A percentile compares a stretch with the other conserved stretches of the same genome.
Conservation (phyloP, 2,797 vertebrate species). For the Hipposideros larvatus region DNA sequence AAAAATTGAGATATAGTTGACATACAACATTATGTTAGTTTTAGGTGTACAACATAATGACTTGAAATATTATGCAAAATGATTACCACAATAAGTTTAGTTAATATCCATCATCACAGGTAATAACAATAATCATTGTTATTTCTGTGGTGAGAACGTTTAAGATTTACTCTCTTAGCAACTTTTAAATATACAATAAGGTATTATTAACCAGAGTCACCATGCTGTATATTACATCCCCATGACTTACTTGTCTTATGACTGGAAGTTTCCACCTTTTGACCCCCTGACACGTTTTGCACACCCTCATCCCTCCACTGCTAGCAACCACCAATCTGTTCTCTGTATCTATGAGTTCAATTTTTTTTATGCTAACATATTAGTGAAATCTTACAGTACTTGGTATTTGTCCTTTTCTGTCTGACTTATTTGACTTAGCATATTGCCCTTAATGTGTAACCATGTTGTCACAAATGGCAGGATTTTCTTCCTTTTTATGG, state of each 20-base stretch:
- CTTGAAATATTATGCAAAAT: background rate
- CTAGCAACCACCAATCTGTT: background rate
- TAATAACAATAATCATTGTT: background rate
- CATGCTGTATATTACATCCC: background rate
- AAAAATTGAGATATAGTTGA: background rate
- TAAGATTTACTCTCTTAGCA: slow-evolving; percentile 13
- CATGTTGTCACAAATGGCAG: background rate
- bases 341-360: background rate
- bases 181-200: background rate
- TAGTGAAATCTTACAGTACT: background rate
- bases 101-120: background rate
- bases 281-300: background rate
- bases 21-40: background rate
- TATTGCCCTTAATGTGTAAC: background rate
- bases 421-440: background rate
- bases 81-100: slow-evolving; percentile 6
- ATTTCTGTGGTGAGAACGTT: background rate
- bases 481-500: background rate
- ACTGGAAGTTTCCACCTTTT: background rate
- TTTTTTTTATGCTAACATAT: background rate
- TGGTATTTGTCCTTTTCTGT: background rate
- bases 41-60: background rate
- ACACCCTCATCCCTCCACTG: background rate
- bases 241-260: background rate
- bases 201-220: background rate